Evolutionary conservation across 1,140 invertebrate genomes (phyloP).

Genomic region (Drosophila carrolli): DNA sequence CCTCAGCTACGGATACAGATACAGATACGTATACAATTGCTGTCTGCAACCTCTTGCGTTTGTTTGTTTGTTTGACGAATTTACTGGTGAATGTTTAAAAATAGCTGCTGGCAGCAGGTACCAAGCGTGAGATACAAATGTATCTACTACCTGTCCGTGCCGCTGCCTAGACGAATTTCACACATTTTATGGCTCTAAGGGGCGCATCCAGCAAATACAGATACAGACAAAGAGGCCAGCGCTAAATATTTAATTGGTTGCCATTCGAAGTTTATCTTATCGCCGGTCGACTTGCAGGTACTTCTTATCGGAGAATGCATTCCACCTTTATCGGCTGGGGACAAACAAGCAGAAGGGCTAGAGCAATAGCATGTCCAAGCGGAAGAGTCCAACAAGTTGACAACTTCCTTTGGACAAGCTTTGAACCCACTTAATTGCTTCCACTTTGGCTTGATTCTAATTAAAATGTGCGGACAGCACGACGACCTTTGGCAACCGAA

Average conservation of each 20-base stretch:
- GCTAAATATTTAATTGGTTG: slow-evolving; percentile 64
- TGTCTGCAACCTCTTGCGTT: slow-evolving; percentile 56
- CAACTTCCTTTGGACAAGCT: slow-evolving; percentile 66
- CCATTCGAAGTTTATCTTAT: slow-evolving; percentile 48
- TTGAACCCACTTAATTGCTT: slow-evolving; percentile 53
- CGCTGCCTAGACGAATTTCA: slow-evolving; percentile 59
- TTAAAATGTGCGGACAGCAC: slow-evolving; percentile 49
- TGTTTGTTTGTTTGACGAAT: slow-evolving; percentile 74
- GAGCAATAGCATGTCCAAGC: slow-evolving; percentile 13
- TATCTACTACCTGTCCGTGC: slow-evolving; percentile 66
- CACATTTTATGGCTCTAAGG: slow-evolving; percentile 52
- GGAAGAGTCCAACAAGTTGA: slow-evolving; percentile 57
- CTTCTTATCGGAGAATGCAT: slow-evolving; percentile 48
- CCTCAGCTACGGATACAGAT: slow-evolving; percentile 5
- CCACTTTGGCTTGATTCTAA: slow-evolving; percentile 51
- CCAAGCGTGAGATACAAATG: slow-evolving; percentile 72
- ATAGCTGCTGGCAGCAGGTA: slow-evolving; percentile 72
- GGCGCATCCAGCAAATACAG: slow-evolving; percentile 30
- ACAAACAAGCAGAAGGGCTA: neutral
- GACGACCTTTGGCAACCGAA: slow-evolving; percentile 21
- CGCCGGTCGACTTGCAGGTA: neutral
- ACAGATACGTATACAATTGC: slow-evolving; percentile 42
- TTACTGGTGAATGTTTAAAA: slow-evolving; percentile 74
- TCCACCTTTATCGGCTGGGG: slow-evolving; percentile 9
- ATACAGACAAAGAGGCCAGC: slow-evolving; percentile 9